phyloP scores from a whole-genome alignment of 2,113 vertebrate genomes.

The Microtus montanus region DNA sequence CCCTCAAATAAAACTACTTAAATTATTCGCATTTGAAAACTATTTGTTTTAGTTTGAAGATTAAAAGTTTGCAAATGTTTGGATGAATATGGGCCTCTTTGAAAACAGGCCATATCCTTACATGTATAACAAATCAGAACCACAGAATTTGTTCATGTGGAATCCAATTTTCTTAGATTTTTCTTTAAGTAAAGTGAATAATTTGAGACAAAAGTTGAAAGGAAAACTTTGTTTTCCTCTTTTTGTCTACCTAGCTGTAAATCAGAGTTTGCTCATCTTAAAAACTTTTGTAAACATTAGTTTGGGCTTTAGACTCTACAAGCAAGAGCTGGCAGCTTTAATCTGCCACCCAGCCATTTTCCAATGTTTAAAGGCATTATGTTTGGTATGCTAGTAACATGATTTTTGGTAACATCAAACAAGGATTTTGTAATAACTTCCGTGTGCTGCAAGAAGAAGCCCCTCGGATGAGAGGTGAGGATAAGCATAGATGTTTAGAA shows the following conservation, averaged over 20 bases:
- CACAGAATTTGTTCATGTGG: not conserved
- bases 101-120: not conserved
- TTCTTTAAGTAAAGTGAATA: constrained; percentile 1
- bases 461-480: not conserved
- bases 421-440: not conserved
- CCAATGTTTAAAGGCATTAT: not conserved
- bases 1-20: not conserved
- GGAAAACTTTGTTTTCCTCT: not conserved
- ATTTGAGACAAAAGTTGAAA: not conserved
- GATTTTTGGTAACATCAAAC: not conserved
- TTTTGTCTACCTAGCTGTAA: not conserved
- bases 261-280: not conserved
- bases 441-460: not conserved
- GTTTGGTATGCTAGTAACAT: not conserved
- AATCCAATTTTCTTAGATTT: not conserved
- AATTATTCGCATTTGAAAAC: not conserved
- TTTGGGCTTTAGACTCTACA: not conserved
- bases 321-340: not conserved
- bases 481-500: not conserved
- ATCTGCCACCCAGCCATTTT: not conserved
- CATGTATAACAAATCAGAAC: constrained; percentile 41
- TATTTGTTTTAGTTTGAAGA: not conserved
- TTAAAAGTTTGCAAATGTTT: constrained; percentile 5
- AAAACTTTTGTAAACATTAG: not conserved
- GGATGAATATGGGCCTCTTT: not conserved